Evolutionary conservation across 92 coral and sea anemone species (phyloP).

Genomic region (Palythoa heliodiscus): DNA sequence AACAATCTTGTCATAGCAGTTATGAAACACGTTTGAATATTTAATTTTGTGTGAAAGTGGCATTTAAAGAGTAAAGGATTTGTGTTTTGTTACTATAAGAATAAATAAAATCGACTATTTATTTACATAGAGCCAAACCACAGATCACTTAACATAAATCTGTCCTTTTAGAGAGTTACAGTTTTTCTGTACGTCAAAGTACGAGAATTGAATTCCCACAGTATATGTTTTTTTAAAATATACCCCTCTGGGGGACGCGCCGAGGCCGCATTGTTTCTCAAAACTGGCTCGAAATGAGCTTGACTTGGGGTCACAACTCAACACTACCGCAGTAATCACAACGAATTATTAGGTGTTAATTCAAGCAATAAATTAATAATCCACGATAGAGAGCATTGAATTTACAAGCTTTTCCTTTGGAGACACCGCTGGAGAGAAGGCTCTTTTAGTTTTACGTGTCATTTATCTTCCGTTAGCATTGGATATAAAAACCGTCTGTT

Average conservation of each 20-base stretch:
- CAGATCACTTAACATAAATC: conserved; percentile 16
- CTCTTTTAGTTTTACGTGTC: conserved; percentile 3
- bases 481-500: conserved; percentile 36
- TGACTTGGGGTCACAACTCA: conserved; percentile 40
- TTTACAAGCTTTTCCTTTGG: conserved; percentile 34
- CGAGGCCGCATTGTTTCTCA: conserved; percentile 3
- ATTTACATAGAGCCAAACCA: conserved; percentile 66
- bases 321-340: conserved; percentile 40
- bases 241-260: not conserved
- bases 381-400: conserved; percentile 37
- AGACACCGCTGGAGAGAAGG: conserved; percentile 26
- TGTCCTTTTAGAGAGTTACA: not conserved
- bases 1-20: not conserved
- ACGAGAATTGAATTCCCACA: not conserved
- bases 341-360: conserved; percentile 59
- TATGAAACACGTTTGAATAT: not conserved
- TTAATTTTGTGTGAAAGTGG: conserved; percentile 30
- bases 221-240: not conserved
- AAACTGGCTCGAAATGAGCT: not conserved
- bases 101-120: conserved; percentile 71
- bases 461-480: conserved; percentile 38
- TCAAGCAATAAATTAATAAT: conserved; percentile 50
- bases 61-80: conserved; percentile 23
- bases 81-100: conserved; percentile 54
- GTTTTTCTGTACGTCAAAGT: not conserved